Conservation (phyloP, 2,113 vertebrate genomes). For the Syngnathus scovelli region DNA sequence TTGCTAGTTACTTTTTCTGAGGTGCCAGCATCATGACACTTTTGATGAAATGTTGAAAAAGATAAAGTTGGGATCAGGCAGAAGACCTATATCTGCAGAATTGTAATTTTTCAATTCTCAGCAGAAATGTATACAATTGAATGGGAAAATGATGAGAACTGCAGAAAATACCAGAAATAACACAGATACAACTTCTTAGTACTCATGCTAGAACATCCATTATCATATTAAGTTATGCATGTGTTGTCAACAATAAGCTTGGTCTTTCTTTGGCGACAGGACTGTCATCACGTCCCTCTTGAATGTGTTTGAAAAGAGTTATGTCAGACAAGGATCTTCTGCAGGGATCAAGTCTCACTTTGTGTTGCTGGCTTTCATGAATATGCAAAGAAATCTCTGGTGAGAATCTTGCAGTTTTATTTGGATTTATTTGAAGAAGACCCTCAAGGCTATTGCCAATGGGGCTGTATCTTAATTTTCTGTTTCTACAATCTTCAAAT, state of each 20-base stretch:
- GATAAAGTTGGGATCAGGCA: not conserved
- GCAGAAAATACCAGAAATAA: not conserved
- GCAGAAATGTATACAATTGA: not conserved
- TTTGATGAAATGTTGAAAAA: not conserved
- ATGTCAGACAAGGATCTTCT: not conserved
- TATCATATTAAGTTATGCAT: not conserved
- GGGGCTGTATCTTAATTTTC: not conserved
- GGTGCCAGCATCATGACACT: constrained; percentile 1
- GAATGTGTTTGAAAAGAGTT: not conserved
- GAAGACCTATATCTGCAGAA: constrained; percentile 1
- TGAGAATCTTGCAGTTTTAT: not conserved
- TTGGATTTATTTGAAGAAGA: not conserved
- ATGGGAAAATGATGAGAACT: not conserved
- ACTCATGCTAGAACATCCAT: not conserved
- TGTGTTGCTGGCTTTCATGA: not conserved
- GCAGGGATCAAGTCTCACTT: not conserved
- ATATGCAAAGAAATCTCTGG: constrained; percentile 1
- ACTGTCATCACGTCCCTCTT: not conserved
- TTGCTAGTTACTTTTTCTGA: constrained; percentile 5
- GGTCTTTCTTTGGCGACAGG: not conserved
- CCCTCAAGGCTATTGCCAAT: not conserved
- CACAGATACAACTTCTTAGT: not conserved
- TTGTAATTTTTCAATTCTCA: not conserved
- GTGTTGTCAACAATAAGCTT: not conserved
- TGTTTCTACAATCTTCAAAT: not conserved